These are phyloP conservation scores for Prinia subflava DNA, from an alignment of 2,113 vertebrate genomes.

Conservation along the genomic window DNA sequence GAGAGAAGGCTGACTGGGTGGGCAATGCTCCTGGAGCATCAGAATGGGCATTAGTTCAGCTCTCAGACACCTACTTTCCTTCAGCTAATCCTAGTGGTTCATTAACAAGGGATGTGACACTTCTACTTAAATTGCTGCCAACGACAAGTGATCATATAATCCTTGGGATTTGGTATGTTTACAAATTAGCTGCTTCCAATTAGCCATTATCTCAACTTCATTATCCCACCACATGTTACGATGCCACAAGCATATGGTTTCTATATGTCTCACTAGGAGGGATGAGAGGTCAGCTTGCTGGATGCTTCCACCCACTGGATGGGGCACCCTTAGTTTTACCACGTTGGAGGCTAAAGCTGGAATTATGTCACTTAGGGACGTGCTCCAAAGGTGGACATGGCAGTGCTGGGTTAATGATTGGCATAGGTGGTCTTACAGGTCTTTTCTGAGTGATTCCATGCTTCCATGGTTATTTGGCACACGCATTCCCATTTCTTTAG, in stretches of 20 bases:
- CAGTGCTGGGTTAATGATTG: neutral
- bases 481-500: neutral
- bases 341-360: neutral
- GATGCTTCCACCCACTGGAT: neutral
- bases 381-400: neutral
- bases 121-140: neutral
- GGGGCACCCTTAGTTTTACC: neutral
- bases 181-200: neutral
- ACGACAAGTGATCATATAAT: neutral
- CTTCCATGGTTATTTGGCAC: neutral
- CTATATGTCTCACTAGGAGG: neutral
- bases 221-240: neutral
- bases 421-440: neutral
- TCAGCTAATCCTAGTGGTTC: neutral
- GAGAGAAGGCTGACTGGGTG: neutral
- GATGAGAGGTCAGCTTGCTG: neutral
- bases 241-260: neutral
- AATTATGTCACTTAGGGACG: rapidly evolving
- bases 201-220: neutral
- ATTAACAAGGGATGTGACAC: neutral
- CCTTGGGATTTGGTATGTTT: neutral
- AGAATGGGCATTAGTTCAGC: neutral
- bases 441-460: neutral
- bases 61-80: neutral
- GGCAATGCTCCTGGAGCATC: neutral